Evolutionary conservation across 2,113 vertebrate genomes (phyloP), one percentile per base, ranked within the genome.

Genomic region (Rhinolophus ferrumequinum): DNA sequence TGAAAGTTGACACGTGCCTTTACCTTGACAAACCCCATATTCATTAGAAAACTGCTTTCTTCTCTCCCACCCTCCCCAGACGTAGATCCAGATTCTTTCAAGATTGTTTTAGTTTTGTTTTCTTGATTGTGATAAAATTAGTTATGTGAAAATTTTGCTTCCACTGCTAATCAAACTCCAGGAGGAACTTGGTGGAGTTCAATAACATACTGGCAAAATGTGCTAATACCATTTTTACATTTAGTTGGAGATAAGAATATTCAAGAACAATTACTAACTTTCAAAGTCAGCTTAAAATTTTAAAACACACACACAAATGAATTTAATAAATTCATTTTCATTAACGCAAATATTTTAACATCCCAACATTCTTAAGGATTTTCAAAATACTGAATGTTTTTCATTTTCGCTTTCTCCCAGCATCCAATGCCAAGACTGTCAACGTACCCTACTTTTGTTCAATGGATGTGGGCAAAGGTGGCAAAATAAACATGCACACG

Each of bases 211-310:
- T 72, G 8, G 14, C 11, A 88, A 81, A 88, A 50, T 8, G 14
- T 38, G n/a, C 82, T 84, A 64, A 93, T 30, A 24, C 6, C 9
- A 93, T 54, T 84, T 69, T 56, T 77, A 85, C 10, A 75, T 73
- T 85, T 38, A 67, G 33, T 50, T 88, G 79, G 33, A 35, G 10
- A 30, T 38, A 86, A 44, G 1, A 8, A 16, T 58, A 92, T 35
- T 73, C 19, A 83, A 92, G 41, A 6, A 30, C 30, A 70, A 80
- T 19, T 22, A 47, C 2, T 93, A 52, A 54, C 8, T 91, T 94
- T 79, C 8, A 75, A 89, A 89, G 15, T 62, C 62, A 87, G 10
- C 13, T 70, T 41, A 38, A 73, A 38, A 21, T 41, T 56, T n/a
- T 1, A 26, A 64, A 84, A 41, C 47, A 26, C 12, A 56, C 1